These are phyloP conservation scores for Poeciliopsis retropinna DNA, from an alignment of 2,113 vertebrate genomes.

Conservation along the genomic window DNA sequence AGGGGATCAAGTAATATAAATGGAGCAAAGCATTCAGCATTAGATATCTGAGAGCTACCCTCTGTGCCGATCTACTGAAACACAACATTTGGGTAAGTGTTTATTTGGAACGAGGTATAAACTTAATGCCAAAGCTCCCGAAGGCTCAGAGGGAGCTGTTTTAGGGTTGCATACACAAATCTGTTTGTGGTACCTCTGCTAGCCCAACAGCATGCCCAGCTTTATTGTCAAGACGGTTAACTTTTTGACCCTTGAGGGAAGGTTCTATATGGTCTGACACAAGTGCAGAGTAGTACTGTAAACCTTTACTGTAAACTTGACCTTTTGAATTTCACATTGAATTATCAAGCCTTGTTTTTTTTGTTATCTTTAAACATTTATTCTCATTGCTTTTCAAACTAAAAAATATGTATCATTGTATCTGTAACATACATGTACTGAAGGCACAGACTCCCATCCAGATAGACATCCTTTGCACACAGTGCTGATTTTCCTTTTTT, in stretches of 20 bases:
- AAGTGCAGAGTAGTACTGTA: constrained; percentile 42
- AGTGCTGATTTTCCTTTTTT: constrained; percentile 2
- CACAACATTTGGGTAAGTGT: not conserved
- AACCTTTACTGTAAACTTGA: constrained; percentile 68
- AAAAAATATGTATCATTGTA: not conserved
- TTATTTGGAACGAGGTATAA: constrained; percentile 16
- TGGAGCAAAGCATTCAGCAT: not conserved
- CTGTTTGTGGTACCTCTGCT: not conserved
- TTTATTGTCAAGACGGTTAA: constrained; percentile 1
- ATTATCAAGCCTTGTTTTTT: constrained; percentile 22
- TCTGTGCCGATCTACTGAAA: not conserved
- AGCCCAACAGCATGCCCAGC: constrained; percentile 15
- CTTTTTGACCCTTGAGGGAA: constrained; percentile 6
- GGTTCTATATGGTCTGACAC: not conserved
- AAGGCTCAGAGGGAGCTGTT: not conserved
- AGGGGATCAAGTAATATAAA: not conserved
- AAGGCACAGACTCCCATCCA: constrained; percentile 6
- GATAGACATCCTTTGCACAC: constrained; percentile 23
- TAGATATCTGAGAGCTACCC: not conserved
- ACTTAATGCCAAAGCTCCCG: not conserved
- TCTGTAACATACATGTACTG: not conserved
- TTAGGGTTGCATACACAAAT: not conserved
- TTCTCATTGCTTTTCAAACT: constrained; percentile 35
- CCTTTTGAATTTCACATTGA: constrained; percentile 45
- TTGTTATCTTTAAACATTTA: constrained; percentile 22